Evolutionary conservation across 2,888 invertebrate species (phyloP).

Genomic region (Cheilosia variabilis): DNA sequence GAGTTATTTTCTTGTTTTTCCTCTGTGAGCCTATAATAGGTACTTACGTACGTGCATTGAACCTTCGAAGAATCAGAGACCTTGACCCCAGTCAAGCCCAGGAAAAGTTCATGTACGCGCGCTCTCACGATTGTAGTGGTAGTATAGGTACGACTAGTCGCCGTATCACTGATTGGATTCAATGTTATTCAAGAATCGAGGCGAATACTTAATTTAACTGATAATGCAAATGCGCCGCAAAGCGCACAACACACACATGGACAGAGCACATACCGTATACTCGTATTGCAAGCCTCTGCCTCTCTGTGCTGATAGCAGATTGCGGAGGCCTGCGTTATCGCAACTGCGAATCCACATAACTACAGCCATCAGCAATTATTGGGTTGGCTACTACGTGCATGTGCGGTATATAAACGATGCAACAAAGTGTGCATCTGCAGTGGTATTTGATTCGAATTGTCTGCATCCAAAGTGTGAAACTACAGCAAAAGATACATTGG

Average conservation of each 20-base stretch:
- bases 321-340: slow-evolving; percentile 22
- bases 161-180: slow-evolving; percentile 43
- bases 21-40: slow-evolving; percentile 27
- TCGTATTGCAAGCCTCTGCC: neutral
- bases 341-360: slow-evolving; percentile 8
- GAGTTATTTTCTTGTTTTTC: slow-evolving; percentile 22
- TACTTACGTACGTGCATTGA: slow-evolving; percentile 30
- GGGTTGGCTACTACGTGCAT: neutral
- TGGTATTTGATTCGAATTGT: no score
- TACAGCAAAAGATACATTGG: no score
- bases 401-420: no score
- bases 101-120: slow-evolving; percentile 52
- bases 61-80: slow-evolving; percentile 55
- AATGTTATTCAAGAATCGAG: slow-evolving; percentile 53
- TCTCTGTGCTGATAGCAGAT: slow-evolving; percentile 36
- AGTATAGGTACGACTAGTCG: slow-evolving; percentile 13
- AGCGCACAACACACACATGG: neutral
- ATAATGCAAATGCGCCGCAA: slow-evolving; percentile 68
- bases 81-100: slow-evolving; percentile 69
- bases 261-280: no score
- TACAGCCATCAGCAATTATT: neutral
- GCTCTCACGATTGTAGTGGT: neutral
- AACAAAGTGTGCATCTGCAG: no score
- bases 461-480: no score
- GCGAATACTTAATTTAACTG: slow-evolving; percentile 69